Evolutionary conservation across 2,113 vertebrate species (phyloP).

Genomic region (Nothoprocta perdicaria): DNA sequence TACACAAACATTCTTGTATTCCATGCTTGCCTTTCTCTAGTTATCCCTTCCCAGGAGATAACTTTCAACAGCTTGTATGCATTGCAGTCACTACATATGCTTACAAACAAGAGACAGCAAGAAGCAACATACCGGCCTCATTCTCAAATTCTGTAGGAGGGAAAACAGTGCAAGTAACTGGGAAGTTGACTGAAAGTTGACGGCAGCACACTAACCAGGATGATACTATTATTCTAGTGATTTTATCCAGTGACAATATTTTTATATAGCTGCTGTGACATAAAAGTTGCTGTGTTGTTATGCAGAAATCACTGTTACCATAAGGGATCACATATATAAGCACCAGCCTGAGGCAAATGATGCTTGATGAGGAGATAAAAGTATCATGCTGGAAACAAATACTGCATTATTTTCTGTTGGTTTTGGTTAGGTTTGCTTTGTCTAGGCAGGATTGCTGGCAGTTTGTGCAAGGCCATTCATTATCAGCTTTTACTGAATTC

Average conservation of each 20-base stretch:
- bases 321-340: neutral
- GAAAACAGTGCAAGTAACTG: neutral
- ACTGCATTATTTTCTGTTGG: neutral
- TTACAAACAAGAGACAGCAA: neutral
- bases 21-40: neutral
- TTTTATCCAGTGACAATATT: neutral
- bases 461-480: neutral
- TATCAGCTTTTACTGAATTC: neutral
- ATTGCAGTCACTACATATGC: neutral
- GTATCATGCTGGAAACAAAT: rapidly evolving
- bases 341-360: neutral
- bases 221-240: neutral
- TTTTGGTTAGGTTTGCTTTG: neutral
- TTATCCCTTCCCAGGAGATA: neutral
- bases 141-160: neutral
- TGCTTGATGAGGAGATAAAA: rapidly evolving
- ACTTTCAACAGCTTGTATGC: neutral
- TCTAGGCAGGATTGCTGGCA: neutral
- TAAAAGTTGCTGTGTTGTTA: neutral
- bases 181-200: neutral
- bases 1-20: neutral
- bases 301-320: rapidly evolving
- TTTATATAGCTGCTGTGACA: neutral
- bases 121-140: neutral
- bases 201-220: neutral